These are phyloP conservation scores for Epinotia nisella DNA, from an alignment of 2,888 invertebrate genomes.

Conservation along the genomic window DNA sequence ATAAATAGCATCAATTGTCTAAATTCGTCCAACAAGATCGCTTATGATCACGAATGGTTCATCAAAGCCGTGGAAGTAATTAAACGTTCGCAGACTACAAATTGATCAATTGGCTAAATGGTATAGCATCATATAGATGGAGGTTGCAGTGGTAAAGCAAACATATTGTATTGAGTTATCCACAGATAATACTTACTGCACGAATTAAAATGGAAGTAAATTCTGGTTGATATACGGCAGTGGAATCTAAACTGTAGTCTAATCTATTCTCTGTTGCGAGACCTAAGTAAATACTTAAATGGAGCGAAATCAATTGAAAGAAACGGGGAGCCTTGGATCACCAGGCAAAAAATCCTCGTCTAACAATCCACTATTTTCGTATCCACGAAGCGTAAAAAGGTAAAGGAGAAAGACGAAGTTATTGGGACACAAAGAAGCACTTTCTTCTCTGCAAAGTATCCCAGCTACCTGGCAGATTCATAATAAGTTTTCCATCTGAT, in stretches of 20 bases:
- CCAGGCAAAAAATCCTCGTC: conserved; percentile 23
- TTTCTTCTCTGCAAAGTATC: conserved; percentile 23
- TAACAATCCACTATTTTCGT: conserved; percentile 34
- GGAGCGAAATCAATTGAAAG: conserved; percentile 35
- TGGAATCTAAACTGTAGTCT: conserved; percentile 16
- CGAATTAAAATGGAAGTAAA: not conserved
- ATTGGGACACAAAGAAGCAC: conserved; percentile 31
- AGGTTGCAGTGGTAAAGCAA: conserved; percentile 10
- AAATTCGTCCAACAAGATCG: conserved; percentile 29
- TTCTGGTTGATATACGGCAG: not conserved
- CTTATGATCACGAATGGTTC: conserved; percentile 22
- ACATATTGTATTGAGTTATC: not conserved
- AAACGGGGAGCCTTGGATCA: conserved; percentile 23
- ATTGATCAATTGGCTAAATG: conserved; percentile 28
- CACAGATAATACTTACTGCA: not conserved
- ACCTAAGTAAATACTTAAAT: conserved; percentile 39
- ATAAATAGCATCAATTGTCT: conserved; percentile 38
- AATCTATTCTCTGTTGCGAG: conserved; percentile 20
- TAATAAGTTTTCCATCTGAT: conserved; percentile 29
- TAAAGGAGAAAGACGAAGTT: conserved; percentile 24
- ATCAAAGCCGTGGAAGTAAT: conserved; percentile 34
- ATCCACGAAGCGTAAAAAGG: conserved; percentile 36
- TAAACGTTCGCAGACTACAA: conserved; percentile 23
- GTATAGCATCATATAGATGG: not conserved
- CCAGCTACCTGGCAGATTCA: conserved; percentile 17